A percentile compares a stretch with the other conserved stretches of the same genome.
Evolutionary conservation across 2,888 invertebrate species (phyloP).

Genomic region (Ommatoiulus sabulosus): DNA sequence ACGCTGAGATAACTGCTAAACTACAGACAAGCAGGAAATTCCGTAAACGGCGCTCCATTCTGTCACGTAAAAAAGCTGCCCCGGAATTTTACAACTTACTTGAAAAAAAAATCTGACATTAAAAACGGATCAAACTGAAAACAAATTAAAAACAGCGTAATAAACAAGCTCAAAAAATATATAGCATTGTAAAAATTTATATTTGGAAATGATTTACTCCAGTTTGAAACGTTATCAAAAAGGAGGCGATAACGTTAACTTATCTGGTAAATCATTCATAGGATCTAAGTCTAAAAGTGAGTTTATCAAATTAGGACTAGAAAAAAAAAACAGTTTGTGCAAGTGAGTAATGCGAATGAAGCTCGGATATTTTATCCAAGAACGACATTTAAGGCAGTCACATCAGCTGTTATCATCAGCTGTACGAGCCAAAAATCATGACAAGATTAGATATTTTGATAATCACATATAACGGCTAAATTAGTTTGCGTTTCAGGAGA

Average conservation of each 20-base stretch:
- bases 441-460: slow-evolving; percentile 23
- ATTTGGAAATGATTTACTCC: background rate
- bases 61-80: background rate
- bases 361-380: background rate
- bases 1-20: background rate
- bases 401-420: background rate
- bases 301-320: slow-evolving; percentile 6
- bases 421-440: background rate
- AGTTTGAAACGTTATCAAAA: background rate
- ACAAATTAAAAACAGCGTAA: background rate
- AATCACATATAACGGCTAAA: background rate
- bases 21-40: background rate
- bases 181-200: background rate
- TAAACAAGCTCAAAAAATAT: background rate
- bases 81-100: background rate
- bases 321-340: background rate
- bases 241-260: background rate
- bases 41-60: background rate
- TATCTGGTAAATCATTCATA: slow-evolving; percentile 1
- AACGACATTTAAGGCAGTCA: background rate
- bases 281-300: slow-evolving; percentile 3
- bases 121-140: background rate
- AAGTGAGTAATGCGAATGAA: slow-evolving; percentile 13
- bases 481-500: background rate
- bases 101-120: background rate